Percentiles rank a stretch among this genome's conserved stretches.
Evolutionary conservation across 2,888 invertebrate species (phyloP).

Genomic region (Actias luna): DNA sequence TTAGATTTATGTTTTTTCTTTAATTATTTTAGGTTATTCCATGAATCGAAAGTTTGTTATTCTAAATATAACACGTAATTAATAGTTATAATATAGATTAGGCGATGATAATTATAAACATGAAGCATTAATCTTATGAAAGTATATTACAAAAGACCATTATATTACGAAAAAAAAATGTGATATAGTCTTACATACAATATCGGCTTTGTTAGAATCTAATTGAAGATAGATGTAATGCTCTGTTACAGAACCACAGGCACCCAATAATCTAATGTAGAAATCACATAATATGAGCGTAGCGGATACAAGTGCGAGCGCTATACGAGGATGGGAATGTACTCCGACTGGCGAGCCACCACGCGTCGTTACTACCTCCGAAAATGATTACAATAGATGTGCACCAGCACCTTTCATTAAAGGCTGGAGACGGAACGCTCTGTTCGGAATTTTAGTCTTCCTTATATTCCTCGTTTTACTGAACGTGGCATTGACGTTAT

Average conservation of each 20-base stretch:
- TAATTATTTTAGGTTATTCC: no score
- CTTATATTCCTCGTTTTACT: constrained; percentile 93
- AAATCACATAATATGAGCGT: constrained; percentile 45
- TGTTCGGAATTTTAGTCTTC: constrained; percentile 92
- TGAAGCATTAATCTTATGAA: not conserved
- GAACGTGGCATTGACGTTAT: constrained; percentile 96
- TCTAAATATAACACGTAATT: no score
- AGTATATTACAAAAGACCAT: not conserved
- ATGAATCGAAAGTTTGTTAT: no score
- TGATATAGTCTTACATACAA: not conserved
- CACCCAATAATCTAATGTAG: constrained; percentile 30
- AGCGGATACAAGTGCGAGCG: constrained; percentile 48
- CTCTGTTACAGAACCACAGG: constrained; percentile 49
- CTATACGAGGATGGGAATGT: constrained; percentile 69
- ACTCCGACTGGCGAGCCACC: constrained; percentile 69
- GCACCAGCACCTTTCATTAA: constrained; percentile 49
- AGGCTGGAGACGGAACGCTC: constrained; percentile 96
- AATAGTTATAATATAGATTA: no score
- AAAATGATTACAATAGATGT: constrained; percentile 42
- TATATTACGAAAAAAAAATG: not conserved
- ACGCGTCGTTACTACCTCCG: constrained; percentile 37
- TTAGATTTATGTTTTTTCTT: no score
- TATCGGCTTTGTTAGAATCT: not conserved
- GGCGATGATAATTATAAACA: not conserved
- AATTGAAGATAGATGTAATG: constrained; percentile 46